A percentile compares a stretch with the other conserved stretches of the same genome.
Evolutionary conservation across 2,113 vertebrate genomes (phyloP).

Genomic region (Alces alces): DNA sequence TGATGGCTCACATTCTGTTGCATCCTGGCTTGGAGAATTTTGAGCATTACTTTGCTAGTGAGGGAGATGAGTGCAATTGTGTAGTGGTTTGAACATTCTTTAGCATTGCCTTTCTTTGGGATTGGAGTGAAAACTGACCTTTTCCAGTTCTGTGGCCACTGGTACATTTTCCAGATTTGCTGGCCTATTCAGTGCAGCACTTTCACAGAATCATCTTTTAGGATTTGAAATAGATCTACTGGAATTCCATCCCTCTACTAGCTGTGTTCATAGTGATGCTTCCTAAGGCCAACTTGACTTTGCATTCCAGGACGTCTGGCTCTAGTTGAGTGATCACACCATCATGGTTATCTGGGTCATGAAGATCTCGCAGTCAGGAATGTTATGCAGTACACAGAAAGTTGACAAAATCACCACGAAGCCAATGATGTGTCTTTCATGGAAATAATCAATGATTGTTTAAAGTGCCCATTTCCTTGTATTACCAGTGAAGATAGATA

Average conservation of each 20-base stretch:
- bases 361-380: not conserved
- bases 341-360: not conserved
- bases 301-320: not conserved
- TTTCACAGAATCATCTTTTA: not conserved
- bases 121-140: not conserved
- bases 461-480: rapidly evolving
- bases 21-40: not conserved
- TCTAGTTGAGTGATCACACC: not conserved
- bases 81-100: not conserved
- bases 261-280: not conserved
- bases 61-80: not conserved
- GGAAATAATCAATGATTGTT: not conserved
- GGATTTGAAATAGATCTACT: not conserved
- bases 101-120: not conserved
- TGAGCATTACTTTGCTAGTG: not conserved
- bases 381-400: not conserved
- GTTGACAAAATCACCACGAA: not conserved
- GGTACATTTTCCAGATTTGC: not conserved
- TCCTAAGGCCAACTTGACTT: not conserved
- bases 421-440: not conserved
- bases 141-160: not conserved
- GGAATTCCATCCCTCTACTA: not conserved
- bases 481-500: not conserved
- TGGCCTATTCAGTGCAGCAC: not conserved
- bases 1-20: not conserved